Evolutionary conservation across 2,797 vertebrate genomes (phyloP).

Genomic region (Tadarida brasiliensis): DNA sequence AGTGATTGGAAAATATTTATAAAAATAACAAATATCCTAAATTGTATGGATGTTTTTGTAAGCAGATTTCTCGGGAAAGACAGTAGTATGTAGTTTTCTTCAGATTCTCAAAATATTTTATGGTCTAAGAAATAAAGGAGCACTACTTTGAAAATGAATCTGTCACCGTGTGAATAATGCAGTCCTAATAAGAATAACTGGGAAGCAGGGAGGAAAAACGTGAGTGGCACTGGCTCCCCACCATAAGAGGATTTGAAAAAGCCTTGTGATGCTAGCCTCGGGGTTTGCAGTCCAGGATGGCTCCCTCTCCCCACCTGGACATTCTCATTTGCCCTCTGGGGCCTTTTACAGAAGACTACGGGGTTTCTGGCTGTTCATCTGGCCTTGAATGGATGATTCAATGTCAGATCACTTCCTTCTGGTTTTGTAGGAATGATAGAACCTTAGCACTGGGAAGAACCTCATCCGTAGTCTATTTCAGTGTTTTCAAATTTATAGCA

Average conservation of each 20-base stretch:
- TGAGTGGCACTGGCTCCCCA: not conserved
- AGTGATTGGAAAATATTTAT: not conserved
- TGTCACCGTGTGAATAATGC: not conserved
- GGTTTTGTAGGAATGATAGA: constrained; percentile 64
- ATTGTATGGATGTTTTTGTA: not conserved
- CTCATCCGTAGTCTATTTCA: not conserved
- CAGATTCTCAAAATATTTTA: constrained; percentile 24
- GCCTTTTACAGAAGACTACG: constrained; percentile 7
- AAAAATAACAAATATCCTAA: not conserved
- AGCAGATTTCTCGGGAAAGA: constrained; percentile 39
- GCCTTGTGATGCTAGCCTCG: not conserved
- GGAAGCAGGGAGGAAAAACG: not conserved
- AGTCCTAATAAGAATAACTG: not conserved
- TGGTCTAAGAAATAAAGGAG: not conserved
- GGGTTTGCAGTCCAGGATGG: not conserved
- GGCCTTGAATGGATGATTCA: constrained; percentile 44
- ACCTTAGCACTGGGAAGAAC: constrained; percentile 12
- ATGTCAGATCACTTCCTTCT: constrained; percentile 30
- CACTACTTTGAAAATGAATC: not conserved
- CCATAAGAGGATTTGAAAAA: not conserved
- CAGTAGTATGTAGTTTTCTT: not conserved
- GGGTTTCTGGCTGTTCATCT: not conserved
- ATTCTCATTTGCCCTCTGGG: not conserved
- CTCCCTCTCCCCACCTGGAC: not conserved
- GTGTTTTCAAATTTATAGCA: constrained; percentile 56